Evolutionary conservation across 2,888 invertebrate genomes (phyloP).

Genomic region (Galerucella pusilla): DNA sequence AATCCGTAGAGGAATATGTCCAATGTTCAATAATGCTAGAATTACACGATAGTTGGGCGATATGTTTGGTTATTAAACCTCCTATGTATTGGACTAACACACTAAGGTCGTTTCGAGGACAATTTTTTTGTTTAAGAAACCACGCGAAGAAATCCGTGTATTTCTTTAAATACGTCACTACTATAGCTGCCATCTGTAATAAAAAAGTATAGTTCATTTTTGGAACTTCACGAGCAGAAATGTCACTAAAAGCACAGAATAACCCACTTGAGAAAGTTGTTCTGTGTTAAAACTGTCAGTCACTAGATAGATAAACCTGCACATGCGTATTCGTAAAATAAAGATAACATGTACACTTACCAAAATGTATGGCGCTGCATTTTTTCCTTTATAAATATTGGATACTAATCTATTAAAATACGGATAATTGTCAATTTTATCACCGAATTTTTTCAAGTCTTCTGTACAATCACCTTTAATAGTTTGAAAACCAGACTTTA

Average conservation of each 20-base stretch:
- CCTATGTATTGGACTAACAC: slow-evolving; percentile 66
- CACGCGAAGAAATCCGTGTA: slow-evolving; percentile 74
- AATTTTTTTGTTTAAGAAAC: slow-evolving; percentile 61
- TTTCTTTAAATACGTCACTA: slow-evolving; percentile 73
- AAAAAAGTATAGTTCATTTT: slow-evolving; percentile 5
- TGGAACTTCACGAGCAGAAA: too few species aligned
- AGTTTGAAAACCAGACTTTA: slow-evolving; percentile 58
- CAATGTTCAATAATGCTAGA: slow-evolving; percentile 61
- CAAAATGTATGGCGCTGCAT: slow-evolving; percentile 76
- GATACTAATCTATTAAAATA: slow-evolving; percentile 78
- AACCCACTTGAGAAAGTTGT: too few species aligned
- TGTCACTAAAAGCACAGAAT: too few species aligned
- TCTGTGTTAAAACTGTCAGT: too few species aligned
- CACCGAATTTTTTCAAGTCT: slow-evolving; percentile 64
- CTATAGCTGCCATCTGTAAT: slow-evolving; percentile 74
- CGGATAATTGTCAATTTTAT: slow-evolving; percentile 68
- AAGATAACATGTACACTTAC: slow-evolving; percentile 65
- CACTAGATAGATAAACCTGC: too few species aligned
- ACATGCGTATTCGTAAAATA: too few species aligned
- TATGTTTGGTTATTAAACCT: slow-evolving; percentile 77
- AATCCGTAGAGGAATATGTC: slow-evolving; percentile 55
- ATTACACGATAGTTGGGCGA: slow-evolving; percentile 76
- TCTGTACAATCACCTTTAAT: slow-evolving; percentile 63
- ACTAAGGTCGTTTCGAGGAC: slow-evolving; percentile 61
- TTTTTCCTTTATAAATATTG: slow-evolving; percentile 76